A percentile compares a stretch with the other conserved stretches of the same genome.
These are phyloP conservation scores for Sarotherodon lohbergeri DNA, from an alignment of 2,113 vertebrate species.

Conservation along the genomic window DNA sequence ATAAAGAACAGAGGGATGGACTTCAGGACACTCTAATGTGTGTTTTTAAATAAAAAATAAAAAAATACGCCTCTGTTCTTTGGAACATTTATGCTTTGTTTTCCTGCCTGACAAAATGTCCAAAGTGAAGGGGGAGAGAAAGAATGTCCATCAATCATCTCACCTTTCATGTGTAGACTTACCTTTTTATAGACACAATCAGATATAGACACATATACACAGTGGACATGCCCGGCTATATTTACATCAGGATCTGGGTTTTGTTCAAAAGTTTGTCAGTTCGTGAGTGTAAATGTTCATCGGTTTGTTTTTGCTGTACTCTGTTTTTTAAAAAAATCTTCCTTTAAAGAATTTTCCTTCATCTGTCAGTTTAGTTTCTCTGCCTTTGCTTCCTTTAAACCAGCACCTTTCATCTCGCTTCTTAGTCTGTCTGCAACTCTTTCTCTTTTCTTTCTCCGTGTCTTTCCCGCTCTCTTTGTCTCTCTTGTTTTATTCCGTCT, in stretches of 20 bases:
- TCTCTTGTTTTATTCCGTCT: conserved; percentile 13
- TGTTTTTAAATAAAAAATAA: neutral
- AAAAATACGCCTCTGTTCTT: neutral
- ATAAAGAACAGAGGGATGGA: neutral
- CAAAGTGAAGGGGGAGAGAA: neutral
- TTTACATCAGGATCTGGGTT: neutral
- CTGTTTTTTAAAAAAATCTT: neutral
- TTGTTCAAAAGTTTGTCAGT: neutral
- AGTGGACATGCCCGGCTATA: neutral
- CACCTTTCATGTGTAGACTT: neutral
- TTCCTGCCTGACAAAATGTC: neutral
- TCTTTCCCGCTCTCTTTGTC: conserved; percentile 18
- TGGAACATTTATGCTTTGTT: neutral
- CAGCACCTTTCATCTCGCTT: conserved; percentile 37
- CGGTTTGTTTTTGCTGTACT: conserved; percentile 3
- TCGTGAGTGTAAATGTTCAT: neutral
- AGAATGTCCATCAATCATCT: neutral
- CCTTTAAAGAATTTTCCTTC: conserved; percentile 34
- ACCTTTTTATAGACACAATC: neutral
- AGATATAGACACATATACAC: neutral
- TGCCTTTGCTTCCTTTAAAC: conserved; percentile 14
- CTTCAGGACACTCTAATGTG: neutral
- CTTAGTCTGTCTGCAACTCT: neutral
- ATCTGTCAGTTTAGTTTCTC: conserved; percentile 39
- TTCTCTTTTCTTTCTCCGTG: neutral